Percentiles rank a stretch among this genome's conserved stretches.
Evolutionary conservation across 2,888 invertebrate genomes (phyloP).

Genomic region (Macropis europaea): DNA sequence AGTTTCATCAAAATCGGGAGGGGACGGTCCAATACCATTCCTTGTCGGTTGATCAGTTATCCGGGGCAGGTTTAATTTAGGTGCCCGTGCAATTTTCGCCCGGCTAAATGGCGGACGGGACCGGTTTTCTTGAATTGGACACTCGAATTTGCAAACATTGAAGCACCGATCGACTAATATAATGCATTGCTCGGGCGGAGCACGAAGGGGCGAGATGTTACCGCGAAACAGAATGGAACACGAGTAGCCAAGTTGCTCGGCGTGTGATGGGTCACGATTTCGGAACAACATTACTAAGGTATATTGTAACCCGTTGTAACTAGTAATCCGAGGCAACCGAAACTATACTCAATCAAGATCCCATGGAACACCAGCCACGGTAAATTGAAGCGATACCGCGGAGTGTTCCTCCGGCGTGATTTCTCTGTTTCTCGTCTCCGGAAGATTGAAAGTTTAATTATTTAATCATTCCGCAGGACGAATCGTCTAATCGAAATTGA

Average conservation of each 20-base stretch:
- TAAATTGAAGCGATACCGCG: conserved; percentile 33
- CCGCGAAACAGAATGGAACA: conserved; percentile 32
- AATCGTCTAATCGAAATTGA: too few species aligned
- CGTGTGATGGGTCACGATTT: conserved; percentile 43
- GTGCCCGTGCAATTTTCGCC: too few species aligned
- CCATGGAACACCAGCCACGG: conserved; percentile 8
- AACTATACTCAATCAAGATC: conserved; percentile 41
- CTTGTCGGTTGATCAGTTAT: too few species aligned
- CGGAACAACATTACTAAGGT: conserved; percentile 32
- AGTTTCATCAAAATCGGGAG: too few species aligned
- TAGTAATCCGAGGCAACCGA: conserved; percentile 28
- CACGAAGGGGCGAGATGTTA: conserved; percentile 18
- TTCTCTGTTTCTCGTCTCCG: conserved; percentile 19
- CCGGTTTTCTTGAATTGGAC: conserved; percentile 23
- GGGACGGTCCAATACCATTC: too few species aligned
- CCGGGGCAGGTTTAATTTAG: too few species aligned
- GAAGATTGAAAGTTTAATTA: background rate
- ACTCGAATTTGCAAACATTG: conserved; percentile 19
- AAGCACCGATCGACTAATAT: conserved; percentile 27
- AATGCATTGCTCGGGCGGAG: conserved; percentile 7
- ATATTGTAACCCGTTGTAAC: conserved; percentile 37
- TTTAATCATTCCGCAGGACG: too few species aligned
- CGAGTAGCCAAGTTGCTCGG: conserved; percentile 14
- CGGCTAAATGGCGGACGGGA: too few species aligned
- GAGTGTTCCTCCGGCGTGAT: conserved; percentile 13